phyloP scores from a whole-genome alignment of 1,140 invertebrate genomes.

The Pseudomyrmex flavicornis region DNA sequence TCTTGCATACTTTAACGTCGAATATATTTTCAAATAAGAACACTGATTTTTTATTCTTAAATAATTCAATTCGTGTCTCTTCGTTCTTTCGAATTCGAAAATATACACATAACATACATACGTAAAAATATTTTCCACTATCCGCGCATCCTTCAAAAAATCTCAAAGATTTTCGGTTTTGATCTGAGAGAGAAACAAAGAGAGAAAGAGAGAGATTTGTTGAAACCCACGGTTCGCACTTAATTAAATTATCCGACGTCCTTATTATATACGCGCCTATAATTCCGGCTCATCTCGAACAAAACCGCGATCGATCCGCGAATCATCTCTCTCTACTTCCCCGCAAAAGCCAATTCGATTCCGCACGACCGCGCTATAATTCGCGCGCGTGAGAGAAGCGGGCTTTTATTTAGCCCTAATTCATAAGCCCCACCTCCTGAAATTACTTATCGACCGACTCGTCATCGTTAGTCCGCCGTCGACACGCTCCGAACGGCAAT shows the following conservation, averaged over 20 bases:
- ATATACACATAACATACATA: no score
- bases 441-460: constrained; percentile 38
- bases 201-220: no score
- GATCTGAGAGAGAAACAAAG: no score
- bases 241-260: constrained; percentile 20
- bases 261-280: not conserved
- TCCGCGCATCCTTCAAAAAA: no score
- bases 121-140: no score
- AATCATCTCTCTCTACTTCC: not conserved
- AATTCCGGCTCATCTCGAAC: constrained; percentile 22
- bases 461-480: not conserved
- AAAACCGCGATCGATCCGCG: constrained; percentile 40
- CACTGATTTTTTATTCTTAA: no score
- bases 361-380: constrained; percentile 16
- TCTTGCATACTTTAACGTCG: no score
- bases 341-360: constrained; percentile 24
- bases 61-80: no score
- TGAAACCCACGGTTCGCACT: constrained; percentile 2
- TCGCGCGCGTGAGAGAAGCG: no score
- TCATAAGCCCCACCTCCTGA: constrained; percentile 30
- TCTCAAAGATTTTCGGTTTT: not conserved
- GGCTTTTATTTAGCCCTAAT: constrained; percentile 44
- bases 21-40: no score
- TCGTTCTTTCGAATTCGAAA: no score
- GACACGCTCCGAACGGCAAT: not conserved